Conservation (phyloP, 2,797 vertebrate genomes). For the Peromyscus aztecus region DNA sequence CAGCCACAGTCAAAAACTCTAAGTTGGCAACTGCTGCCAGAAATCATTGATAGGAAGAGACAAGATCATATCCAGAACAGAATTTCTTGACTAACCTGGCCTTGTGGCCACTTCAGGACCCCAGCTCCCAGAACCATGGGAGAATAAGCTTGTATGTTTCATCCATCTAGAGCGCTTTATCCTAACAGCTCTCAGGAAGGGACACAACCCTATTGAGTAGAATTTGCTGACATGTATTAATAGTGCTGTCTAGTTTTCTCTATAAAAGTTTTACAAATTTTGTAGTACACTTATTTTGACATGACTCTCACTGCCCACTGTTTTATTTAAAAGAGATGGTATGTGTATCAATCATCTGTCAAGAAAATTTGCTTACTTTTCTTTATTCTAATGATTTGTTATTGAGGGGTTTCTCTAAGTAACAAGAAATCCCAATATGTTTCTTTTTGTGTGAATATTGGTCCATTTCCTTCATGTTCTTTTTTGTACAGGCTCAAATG, state of each 20-base stretch:
- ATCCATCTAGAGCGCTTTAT: not conserved
- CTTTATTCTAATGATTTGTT: not conserved
- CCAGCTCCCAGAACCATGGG: not conserved
- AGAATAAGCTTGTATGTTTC: not conserved
- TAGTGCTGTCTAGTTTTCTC: not conserved
- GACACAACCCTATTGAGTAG: not conserved
- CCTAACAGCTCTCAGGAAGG: not conserved
- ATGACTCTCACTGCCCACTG: not conserved
- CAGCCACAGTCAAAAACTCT: not conserved
- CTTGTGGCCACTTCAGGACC: not conserved
- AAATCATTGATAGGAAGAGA: not conserved
- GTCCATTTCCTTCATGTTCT: not conserved
- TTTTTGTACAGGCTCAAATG: not conserved
- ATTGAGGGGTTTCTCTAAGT: not conserved
- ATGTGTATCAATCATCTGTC: not conserved
- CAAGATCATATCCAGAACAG: not conserved
- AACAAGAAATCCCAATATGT: not conserved
- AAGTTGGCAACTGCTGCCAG: not conserved
- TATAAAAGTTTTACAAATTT: not conserved
- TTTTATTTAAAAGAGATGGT: not conserved
- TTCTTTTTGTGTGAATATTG: not conserved
- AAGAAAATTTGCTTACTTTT: not conserved
- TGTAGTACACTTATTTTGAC: not conserved
- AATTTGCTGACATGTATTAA: not conserved
- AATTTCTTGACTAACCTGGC: too few species aligned